phyloP scores from a whole-genome alignment of 2,888 invertebrate genomes.

The Lymantria dispar region DNA sequence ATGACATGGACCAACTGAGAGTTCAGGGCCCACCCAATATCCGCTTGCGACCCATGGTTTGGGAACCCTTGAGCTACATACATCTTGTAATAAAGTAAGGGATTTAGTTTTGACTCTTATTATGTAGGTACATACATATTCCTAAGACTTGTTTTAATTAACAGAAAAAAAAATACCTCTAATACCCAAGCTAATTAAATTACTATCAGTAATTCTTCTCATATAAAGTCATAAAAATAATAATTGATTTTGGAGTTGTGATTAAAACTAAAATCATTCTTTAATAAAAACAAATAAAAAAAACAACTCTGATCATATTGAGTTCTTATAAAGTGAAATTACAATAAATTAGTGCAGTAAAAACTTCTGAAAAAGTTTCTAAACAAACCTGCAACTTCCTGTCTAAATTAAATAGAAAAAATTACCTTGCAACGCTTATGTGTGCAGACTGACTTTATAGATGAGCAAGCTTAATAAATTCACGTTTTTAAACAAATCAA shows the following conservation, averaged over 20 bases:
- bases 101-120: constrained; percentile 13
- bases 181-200: constrained; percentile 46
- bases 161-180: constrained; percentile 46
- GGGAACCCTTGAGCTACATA: too few species aligned
- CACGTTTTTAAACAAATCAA: constrained; percentile 20
- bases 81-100: constrained; percentile 23
- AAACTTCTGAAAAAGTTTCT: constrained; percentile 48
- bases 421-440: constrained; percentile 26
- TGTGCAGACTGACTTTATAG: constrained; percentile 7
- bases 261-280: constrained; percentile 62
- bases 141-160: constrained; percentile 33
- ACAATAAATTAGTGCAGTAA: constrained; percentile 47
- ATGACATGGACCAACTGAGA: too few species aligned
- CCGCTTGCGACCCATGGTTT: too few species aligned
- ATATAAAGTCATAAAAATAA: constrained; percentile 58
- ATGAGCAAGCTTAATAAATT: constrained; percentile 31
- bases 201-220: constrained; percentile 34
- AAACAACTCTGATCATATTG: constrained; percentile 55
- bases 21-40: too few species aligned
- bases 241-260: constrained; percentile 56
- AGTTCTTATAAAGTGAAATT: constrained; percentile 54
- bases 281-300: constrained; percentile 61
- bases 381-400: constrained; percentile 51
- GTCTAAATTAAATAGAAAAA: constrained; percentile 36
- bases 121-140: constrained; percentile 17